Evolutionary conservation across 2,113 vertebrate genomes (phyloP).

Genomic region (Rhinolophus sinicus): DNA sequence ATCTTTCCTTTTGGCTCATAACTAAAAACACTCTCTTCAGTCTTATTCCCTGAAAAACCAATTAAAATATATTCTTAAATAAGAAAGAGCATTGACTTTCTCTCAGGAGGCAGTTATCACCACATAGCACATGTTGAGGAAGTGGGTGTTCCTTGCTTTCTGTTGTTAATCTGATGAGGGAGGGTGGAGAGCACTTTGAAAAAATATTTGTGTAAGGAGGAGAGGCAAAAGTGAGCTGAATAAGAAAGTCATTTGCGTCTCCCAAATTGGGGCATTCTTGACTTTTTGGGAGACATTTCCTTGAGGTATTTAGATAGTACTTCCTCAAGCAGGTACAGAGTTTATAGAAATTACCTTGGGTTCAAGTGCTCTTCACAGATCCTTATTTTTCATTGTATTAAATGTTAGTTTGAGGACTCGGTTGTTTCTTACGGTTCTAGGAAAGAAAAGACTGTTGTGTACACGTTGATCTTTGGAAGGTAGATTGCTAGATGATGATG

Average conservation of each 20-base stretch:
- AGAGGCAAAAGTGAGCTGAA: constrained; percentile 68
- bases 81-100: constrained; percentile 32
- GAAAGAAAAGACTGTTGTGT: not conserved
- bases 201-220: constrained; percentile 88
- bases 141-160: constrained; percentile 64
- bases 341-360: not conserved
- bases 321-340: not conserved
- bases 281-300: not conserved
- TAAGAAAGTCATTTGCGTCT: not conserved
- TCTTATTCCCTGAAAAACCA: not conserved
- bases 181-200: constrained; percentile 83
- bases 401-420: not conserved
- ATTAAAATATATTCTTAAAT: constrained; percentile 15
- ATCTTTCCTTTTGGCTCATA: not conserved
- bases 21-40: not conserved
- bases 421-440: not conserved
- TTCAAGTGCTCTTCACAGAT: not conserved
- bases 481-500: not conserved
- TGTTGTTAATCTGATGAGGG: constrained; percentile 55
- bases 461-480: not conserved
- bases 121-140: constrained; percentile 14
- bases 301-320: not conserved
- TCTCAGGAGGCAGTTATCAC: not conserved
- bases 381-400: not conserved
- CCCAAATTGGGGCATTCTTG: not conserved